Percentiles rank a stretch among this genome's conserved stretches.
These are phyloP conservation scores for Sebastes elongatus DNA, from an alignment of 2,797 vertebrate genomes.

Conservation along the genomic window DNA sequence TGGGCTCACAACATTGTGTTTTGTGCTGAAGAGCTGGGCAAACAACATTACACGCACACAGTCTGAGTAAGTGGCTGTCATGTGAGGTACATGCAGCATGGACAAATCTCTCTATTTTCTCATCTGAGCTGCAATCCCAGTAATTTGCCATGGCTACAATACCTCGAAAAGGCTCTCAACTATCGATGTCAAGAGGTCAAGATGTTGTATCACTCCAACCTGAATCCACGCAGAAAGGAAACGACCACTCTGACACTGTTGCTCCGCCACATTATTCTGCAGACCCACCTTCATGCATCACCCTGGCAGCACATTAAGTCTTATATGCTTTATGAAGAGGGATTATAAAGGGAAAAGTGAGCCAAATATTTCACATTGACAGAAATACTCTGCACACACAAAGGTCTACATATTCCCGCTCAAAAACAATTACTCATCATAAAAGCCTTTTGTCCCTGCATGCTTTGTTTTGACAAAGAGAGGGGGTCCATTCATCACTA, in stretches of 20 bases:
- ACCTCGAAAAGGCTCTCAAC: slow-evolving; percentile 21
- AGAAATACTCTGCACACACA: slow-evolving; percentile 57
- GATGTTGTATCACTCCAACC: slow-evolving; percentile 27
- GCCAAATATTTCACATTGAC: slow-evolving; percentile 60
- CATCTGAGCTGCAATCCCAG: slow-evolving; percentile 10
- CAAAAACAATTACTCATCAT: slow-evolving; percentile 74
- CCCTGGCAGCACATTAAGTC: slow-evolving; percentile 51
- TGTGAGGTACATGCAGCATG: neutral
- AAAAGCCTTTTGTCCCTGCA: slow-evolving; percentile 64
- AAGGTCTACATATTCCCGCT: slow-evolving; percentile 59
- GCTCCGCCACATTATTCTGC: slow-evolving; percentile 22
- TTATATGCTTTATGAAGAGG: slow-evolving; percentile 34
- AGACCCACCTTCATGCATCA: slow-evolving; percentile 50
- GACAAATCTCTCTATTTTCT: slow-evolving; percentile 24
- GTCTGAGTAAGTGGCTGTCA: slow-evolving; percentile 42
- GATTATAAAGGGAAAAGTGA: slow-evolving; percentile 55
- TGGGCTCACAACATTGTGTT: slow-evolving; percentile 34
- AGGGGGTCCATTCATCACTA: slow-evolving; percentile 66
- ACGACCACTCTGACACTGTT: neutral
- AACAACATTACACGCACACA: slow-evolving; percentile 42
- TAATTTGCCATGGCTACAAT: neutral
- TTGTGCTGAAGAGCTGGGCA: slow-evolving; percentile 30
- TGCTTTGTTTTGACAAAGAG: slow-evolving; percentile 71
- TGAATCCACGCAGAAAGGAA: slow-evolving; percentile 8
- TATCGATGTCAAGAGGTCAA: slow-evolving; percentile 19